Conservation (phyloP, 2,888 invertebrate genomes). For the Lasioglossum villosulum region DNA sequence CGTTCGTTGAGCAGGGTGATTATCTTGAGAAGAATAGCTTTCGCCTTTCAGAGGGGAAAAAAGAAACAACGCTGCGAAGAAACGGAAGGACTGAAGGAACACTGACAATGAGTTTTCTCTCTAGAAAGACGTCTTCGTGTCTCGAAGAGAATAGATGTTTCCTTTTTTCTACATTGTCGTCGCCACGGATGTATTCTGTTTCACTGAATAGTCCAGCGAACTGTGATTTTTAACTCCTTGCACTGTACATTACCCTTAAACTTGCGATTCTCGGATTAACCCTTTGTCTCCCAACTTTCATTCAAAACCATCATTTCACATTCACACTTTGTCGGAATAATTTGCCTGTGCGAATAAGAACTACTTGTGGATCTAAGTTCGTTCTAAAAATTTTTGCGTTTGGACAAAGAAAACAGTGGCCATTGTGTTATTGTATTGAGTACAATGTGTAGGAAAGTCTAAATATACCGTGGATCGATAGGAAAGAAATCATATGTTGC, state of each 20-base stretch:
- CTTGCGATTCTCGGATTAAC: background rate
- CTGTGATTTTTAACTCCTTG: background rate
- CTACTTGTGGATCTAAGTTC: background rate
- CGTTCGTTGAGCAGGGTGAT: conserved; percentile 33
- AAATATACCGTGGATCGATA: background rate
- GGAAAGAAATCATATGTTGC: background rate
- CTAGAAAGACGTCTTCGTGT: background rate
- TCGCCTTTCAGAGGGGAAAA: background rate
- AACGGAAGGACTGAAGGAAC: background rate
- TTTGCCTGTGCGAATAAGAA: background rate
- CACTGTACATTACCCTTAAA: background rate
- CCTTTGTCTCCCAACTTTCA: background rate
- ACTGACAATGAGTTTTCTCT: background rate
- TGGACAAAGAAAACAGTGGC: background rate
- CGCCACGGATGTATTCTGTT: background rate
- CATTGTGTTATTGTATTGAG: background rate
- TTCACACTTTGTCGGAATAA: background rate
- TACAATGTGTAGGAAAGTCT: background rate
- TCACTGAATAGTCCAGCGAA: background rate
- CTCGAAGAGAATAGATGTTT: background rate
- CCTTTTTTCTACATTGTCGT: background rate
- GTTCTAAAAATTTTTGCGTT: background rate
- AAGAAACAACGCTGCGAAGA: background rate
- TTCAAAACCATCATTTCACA: background rate
- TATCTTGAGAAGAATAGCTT: conserved; percentile 11